Conservation (phyloP, 2,797 vertebrate genomes). For the Cossypha niveicapilla region DNA sequence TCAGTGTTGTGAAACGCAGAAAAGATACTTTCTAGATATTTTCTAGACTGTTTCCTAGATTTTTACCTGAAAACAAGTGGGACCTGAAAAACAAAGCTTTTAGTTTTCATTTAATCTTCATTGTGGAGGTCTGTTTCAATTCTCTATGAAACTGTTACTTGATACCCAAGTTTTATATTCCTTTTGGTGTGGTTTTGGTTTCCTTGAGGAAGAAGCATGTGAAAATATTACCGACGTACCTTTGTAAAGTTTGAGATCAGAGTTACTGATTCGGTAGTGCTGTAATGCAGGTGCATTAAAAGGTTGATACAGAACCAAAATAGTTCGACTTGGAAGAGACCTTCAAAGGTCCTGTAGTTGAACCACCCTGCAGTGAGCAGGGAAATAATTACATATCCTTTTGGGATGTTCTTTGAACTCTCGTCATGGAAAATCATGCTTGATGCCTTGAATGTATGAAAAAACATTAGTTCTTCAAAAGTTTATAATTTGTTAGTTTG, state of each 20-base stretch:
- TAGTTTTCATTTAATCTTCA: neutral
- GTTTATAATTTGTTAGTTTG: neutral
- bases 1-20: neutral
- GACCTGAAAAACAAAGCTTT: neutral
- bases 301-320: neutral
- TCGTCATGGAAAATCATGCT: neutral
- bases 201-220: neutral
- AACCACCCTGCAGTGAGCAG: neutral
- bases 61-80: neutral
- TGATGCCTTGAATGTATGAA: neutral
- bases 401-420: neutral
- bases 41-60: neutral
- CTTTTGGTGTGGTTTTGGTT: neutral
- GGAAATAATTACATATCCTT: neutral
- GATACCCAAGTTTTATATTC: neutral
- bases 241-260: neutral
- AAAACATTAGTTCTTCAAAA: neutral
- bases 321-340: neutral
- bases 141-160: neutral
- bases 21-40: neutral
- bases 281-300: neutral
- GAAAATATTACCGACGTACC: too few species aligned
- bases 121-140: neutral
- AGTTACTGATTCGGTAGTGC: neutral
- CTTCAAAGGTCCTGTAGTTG: neutral